Percentiles rank a stretch among this genome's conserved stretches.
Conservation (phyloP, 1,140 invertebrate genomes). For the Drosophila ercepeae region DNA sequence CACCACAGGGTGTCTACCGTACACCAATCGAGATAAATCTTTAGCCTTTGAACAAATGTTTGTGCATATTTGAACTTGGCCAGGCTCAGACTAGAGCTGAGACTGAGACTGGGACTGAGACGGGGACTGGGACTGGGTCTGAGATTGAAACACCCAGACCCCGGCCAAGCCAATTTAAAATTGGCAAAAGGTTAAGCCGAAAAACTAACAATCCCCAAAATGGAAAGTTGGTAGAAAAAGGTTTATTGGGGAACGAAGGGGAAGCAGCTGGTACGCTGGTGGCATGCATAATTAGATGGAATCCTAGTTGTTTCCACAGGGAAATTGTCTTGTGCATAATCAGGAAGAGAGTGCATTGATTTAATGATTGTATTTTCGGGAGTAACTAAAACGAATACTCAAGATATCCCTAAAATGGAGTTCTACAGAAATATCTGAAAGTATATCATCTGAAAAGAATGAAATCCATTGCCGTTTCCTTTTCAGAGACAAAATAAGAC, state of each 20-base stretch:
- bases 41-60: constrained; percentile 80
- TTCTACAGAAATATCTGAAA: not conserved
- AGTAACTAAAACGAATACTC: not conserved
- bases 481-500: constrained; percentile 37
- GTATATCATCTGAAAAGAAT: not conserved
- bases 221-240: not conserved
- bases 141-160: not conserved
- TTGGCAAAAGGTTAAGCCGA: constrained; percentile 79
- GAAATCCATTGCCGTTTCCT: not conserved
- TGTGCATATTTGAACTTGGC: constrained; percentile 79
- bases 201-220: constrained; percentile 65
- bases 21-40: constrained; percentile 76
- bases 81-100: constrained; percentile 16
- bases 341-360: constrained; percentile 58
- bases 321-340: constrained; percentile 55
- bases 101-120: not conserved
- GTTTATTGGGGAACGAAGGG: not conserved
- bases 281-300: constrained; percentile 73
- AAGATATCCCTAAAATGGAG: not conserved
- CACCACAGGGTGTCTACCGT: constrained; percentile 74
- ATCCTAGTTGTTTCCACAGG: constrained; percentile 34
- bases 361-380: constrained; percentile 17
- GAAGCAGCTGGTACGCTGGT: constrained; percentile 49
- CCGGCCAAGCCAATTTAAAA: constrained; percentile 70
- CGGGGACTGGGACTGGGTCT: not conserved